Evolutionary conservation across 2,797 vertebrate genomes (phyloP).

Genomic region (Halcyon leucocephala): DNA sequence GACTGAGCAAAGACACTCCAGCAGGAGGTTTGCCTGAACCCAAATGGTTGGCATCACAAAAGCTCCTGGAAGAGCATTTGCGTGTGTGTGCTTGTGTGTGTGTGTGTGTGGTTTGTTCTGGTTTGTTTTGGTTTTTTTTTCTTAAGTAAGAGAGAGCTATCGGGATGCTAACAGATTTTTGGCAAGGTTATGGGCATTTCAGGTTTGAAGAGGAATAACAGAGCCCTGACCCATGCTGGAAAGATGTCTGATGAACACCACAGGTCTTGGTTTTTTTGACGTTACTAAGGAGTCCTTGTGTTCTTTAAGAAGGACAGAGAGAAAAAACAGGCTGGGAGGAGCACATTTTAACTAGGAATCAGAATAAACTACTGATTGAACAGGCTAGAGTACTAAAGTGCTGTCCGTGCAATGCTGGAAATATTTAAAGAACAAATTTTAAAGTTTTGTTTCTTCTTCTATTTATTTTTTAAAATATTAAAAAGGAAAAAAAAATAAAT

Average conservation of each 20-base stretch:
- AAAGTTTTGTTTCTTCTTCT: constrained; percentile 53
- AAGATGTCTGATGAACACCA: not conserved
- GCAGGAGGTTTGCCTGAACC: not conserved
- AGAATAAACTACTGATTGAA: not conserved
- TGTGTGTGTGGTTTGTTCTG: constrained; percentile 8
- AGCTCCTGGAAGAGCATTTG: not conserved
- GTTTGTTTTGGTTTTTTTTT: not conserved
- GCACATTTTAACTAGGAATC: constrained; percentile 15
- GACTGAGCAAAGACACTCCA: not conserved
- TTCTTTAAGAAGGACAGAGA: constrained; percentile 18
- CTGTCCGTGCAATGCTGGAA: constrained; percentile 32
- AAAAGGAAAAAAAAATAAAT: not conserved
- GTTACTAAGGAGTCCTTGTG: not conserved
- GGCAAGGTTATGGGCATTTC: not conserved
- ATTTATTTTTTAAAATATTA: constrained; percentile 71
- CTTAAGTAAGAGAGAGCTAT: not conserved
- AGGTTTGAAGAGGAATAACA: not conserved
- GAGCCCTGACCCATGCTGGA: not conserved
- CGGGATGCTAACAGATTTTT: not conserved
- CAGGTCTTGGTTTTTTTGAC: not conserved
- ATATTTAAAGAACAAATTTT: constrained; percentile 57
- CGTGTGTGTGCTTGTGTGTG: not conserved
- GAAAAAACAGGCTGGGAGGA: not conserved
- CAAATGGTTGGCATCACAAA: not conserved
- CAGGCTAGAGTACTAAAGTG: constrained; percentile 1